Evolutionary conservation across 1,140 invertebrate genomes (phyloP).

Genomic region (Chelonus insularis): DNA sequence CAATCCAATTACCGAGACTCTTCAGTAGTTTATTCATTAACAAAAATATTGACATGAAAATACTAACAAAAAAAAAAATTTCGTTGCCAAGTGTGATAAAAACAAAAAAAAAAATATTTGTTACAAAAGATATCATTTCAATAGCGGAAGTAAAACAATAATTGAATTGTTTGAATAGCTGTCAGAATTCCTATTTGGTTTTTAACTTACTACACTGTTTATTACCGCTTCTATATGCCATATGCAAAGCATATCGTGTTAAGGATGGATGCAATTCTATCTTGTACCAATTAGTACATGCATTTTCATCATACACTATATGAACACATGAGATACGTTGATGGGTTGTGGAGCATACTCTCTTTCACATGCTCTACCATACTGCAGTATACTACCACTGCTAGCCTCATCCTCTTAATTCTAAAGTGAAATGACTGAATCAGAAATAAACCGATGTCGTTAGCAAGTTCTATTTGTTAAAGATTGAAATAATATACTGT

Average conservation of each 20-base stretch:
- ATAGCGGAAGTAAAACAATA: too few species aligned
- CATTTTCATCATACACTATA: not conserved
- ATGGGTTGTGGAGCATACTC: not conserved
- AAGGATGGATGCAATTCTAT: not conserved
- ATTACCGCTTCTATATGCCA: too few species aligned
- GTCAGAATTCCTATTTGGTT: too few species aligned
- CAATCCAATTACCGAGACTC: too few species aligned
- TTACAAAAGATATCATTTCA: too few species aligned
- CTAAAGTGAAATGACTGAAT: slow-evolving; percentile 29
- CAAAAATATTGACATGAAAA: too few species aligned
- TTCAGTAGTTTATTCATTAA: too few species aligned
- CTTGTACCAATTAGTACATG: not conserved
- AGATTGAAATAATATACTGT: slow-evolving; percentile 30
- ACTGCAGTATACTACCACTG: not conserved
- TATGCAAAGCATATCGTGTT: not conserved
- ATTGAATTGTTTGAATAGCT: too few species aligned
- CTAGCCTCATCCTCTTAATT: slow-evolving; percentile 17
- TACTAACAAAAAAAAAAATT: too few species aligned
- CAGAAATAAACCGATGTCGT: slow-evolving; percentile 31
- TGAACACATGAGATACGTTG: not conserved
- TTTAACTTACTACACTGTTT: too few species aligned
- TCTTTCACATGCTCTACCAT: not conserved
- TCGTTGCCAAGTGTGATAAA: too few species aligned
- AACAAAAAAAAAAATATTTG: too few species aligned
- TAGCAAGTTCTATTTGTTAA: slow-evolving; percentile 27